Evolutionary conservation across 2,888 invertebrate genomes (phyloP).

Genomic region (Synergus gifuensis): DNA sequence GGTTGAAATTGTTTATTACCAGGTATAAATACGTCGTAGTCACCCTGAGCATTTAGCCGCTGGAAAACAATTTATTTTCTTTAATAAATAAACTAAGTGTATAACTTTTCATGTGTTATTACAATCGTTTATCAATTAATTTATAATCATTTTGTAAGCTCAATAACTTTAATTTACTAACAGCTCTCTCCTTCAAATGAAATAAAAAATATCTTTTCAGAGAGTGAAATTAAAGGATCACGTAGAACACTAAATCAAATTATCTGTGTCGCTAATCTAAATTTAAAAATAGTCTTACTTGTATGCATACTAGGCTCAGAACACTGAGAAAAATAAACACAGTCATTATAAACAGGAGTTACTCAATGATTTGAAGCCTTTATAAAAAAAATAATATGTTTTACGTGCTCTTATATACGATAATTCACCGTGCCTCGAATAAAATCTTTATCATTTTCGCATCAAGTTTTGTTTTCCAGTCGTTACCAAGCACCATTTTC

Average conservation of each 20-base stretch:
- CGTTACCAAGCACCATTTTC: not conserved
- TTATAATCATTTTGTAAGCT: not conserved
- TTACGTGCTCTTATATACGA: conserved; percentile 20
- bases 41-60: not conserved
- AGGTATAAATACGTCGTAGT: not conserved
- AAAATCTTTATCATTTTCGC: conserved; percentile 9
- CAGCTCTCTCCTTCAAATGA: not conserved
- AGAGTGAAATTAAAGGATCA: not conserved
- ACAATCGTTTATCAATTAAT: too few species aligned
- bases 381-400: not conserved
- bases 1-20: not conserved
- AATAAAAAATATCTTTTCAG: not conserved
- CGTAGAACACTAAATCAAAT: not conserved
- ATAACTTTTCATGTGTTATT: too few species aligned
- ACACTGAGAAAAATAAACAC: not conserved
- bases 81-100: too few species aligned
- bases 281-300: not conserved
- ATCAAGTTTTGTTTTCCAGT: not conserved
- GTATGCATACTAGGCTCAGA: not conserved
- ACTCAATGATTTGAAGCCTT: not conserved
- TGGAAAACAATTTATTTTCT: not conserved
- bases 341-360: not conserved
- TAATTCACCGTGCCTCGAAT: conserved; percentile 4
- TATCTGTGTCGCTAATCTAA: not conserved
- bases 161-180: not conserved